Conservation (phyloP, 2,888 invertebrate species). For the Conus canariensis region DNA sequence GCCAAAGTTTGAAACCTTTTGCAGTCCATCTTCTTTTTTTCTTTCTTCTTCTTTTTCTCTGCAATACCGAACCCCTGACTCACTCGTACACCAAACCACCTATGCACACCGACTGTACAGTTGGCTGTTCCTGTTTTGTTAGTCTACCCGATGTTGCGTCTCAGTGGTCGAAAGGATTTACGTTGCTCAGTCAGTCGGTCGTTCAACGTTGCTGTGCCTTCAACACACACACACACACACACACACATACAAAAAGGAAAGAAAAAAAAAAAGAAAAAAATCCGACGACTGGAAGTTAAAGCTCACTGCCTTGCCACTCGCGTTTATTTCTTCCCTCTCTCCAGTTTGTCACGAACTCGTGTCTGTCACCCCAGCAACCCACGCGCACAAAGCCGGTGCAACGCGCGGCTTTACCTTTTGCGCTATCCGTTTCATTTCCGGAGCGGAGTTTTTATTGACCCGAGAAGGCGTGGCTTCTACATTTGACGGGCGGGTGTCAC, state of each 20-base stretch:
- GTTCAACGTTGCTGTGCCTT: no score
- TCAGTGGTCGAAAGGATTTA: no score
- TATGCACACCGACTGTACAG: no score
- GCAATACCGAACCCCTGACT: no score
- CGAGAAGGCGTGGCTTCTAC: neutral
- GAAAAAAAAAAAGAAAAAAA: neutral
- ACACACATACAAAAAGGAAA: no score
- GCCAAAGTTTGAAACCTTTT: neutral
- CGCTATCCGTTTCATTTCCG: conserved; percentile 34
- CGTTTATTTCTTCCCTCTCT: conserved; percentile 1
- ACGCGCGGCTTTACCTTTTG: neutral
- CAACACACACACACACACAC: no score
- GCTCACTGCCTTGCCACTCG: neutral
- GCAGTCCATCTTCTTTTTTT: neutral
- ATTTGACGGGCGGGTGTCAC: conserved; percentile 17
- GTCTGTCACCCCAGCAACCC: conserved; percentile 19
- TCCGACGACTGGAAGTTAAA: neutral
- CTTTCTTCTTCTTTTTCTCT: neutral
- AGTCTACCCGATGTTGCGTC: no score
- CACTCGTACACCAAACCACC: no score
- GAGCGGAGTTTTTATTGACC: conserved; percentile 4
- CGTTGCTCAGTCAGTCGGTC: no score
- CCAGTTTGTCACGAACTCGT: conserved; percentile 27
- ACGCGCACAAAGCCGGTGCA: neutral
- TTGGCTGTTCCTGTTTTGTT: no score